Evolutionary conservation across 2,113 vertebrate genomes (phyloP), one percentile per base, ranked within the genome.

Genomic region (Albula goreensis): DNA sequence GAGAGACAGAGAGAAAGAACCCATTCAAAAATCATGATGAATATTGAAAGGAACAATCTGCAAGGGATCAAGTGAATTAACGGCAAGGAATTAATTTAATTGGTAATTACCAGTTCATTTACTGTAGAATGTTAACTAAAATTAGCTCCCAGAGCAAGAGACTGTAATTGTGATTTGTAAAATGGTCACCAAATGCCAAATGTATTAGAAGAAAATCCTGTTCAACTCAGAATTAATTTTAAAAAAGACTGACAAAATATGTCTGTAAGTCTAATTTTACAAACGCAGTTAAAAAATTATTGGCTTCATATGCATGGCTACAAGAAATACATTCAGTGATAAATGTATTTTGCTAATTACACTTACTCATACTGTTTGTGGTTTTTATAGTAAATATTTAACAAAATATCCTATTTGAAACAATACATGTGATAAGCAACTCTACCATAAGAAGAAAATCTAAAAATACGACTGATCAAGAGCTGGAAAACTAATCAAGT

Each of bases 21-120:
- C 56, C 48, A 56, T 49, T 31, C 82, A 60, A 74, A 49, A 85
- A 78, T 12, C 12, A 50, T 17, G 66, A 63, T 63, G 49, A 49
- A 84, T 84, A 31, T 22, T 41, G 66, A n/a, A 74, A 78, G 13
- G 83, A n/a, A 51, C 15, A 53, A 77, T 77, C 66, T 78, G 13
- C 22, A 41, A 50, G 50, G 48, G 66, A 84, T 77, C 83, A 77
- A 84, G 66, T 66, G 15, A 77, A 77, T 66, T 22, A 79, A 51
- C 8, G 9, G 57, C n/a, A 85, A 51, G 31, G 83, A 56, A 56
- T 85, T 79, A 48, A 85, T 85, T 85, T 85, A 85, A 85, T 60
- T 52, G 53, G 74, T 13, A 78, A 85, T 85, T 78, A 53, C 4
- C 1, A 85, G 70, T 56, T 66, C 74, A 25, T 79, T 63, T 12